Base-by-base conservation (phyloP, 37 sponge, comb jelly and placozoan genomes). In the Aphrocallistes beatrix region DNA sequence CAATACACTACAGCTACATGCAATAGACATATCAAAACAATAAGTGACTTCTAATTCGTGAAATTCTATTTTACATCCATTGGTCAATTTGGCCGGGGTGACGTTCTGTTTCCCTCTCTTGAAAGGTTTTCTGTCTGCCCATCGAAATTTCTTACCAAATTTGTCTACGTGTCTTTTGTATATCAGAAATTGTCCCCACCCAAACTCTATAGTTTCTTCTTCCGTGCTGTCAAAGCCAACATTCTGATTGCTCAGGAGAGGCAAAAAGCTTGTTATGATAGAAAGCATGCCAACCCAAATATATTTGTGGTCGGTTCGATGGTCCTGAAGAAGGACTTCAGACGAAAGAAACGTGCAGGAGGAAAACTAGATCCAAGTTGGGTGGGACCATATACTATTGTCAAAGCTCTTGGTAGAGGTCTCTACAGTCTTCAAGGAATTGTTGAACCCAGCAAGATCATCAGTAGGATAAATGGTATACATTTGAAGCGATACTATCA, bases 311-410 rank as follows among this genome's bases (percentile, higher is more conserved):
- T 84, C 36, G 90, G 85, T 25, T 45, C 82, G 25, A 38, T 51
- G 23, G 90, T 92, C 36, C 83, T 92, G 82, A 87, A 88, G 60
- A 89, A 85, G 84, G 88, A 92, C 47, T 88, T 88, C 75, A 82
- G 60, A 23, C 88, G 92, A 1, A 90, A 87, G 82, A 92, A 92
- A 81, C 51, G 86, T 30, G 84, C 81, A 84, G 90, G 90, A 81
- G 92, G 90, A 30, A 42, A 42, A 13, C 45, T 42, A 42, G 45
- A 42, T 42, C 45, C 45, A 42, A 42, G 13, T 42, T 42, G 45
- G 45, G 10, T 42, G 45, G 45, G 45, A 13, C 10, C 45, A 42
- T 42, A 42, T 42, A 42, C 13, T 42, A 42, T 42, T 16, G 45
- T 42, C 45, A 42, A 42, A 42, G 45, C 45, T 42, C 45, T 42